phyloP scores from a whole-genome alignment of 2,113 vertebrate genomes.

The Synodontis membranacea region DNA sequence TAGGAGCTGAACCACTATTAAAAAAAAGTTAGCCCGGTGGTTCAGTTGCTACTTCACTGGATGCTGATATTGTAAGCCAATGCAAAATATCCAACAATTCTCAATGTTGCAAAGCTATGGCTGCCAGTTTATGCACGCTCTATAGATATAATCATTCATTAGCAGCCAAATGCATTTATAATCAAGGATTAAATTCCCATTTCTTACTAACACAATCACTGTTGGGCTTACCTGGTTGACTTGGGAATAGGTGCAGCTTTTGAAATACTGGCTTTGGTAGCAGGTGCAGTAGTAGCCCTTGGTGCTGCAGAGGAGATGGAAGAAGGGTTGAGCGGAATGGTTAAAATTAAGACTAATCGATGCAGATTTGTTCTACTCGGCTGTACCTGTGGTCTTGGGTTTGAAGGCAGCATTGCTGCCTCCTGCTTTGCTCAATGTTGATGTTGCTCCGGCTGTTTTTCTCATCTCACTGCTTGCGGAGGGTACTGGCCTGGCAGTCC shows the following conservation, averaged over 20 bases:
- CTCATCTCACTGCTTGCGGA: constrained; percentile 57
- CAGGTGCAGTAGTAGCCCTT: constrained; percentile 48
- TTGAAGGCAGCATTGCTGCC: constrained; percentile 52
- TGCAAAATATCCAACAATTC: neutral
- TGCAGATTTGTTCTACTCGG: neutral
- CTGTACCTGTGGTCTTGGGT: constrained; percentile 66
- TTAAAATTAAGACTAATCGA: neutral
- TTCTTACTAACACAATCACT: neutral
- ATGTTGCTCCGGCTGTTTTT: constrained; percentile 10
- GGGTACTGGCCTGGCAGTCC: constrained; percentile 40
- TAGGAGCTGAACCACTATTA: no score
- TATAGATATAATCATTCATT: neutral
- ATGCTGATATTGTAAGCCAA: neutral
- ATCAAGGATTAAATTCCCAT: neutral
- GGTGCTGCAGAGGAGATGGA: constrained; percentile 40
- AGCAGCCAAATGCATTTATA: neutral
- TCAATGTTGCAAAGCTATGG: neutral
- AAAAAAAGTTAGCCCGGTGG: no score
- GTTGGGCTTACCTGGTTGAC: constrained; percentile 65
- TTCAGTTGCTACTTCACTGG: neutral
- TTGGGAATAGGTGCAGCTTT: constrained; percentile 61
- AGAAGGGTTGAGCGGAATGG: neutral
- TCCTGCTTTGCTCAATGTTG: constrained; percentile 44
- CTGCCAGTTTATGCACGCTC: neutral
- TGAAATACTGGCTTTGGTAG: constrained; percentile 59